Percentiles rank a stretch among this genome's conserved stretches.
These are phyloP conservation scores for Saccostrea echinata DNA, from an alignment of 1,140 invertebrate species.

Conservation along the genomic window DNA sequence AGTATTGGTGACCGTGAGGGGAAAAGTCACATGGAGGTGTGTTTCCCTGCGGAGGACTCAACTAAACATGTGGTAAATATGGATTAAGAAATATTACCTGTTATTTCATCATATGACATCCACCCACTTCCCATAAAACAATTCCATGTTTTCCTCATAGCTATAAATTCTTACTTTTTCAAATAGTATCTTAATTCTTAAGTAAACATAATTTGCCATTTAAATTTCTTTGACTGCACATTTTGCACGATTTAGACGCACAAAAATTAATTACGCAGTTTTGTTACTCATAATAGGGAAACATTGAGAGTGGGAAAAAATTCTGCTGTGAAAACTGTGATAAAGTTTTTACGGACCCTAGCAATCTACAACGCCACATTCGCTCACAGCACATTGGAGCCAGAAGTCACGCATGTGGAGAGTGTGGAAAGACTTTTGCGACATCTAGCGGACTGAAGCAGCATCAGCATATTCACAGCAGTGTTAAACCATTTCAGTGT, in stretches of 20 bases:
- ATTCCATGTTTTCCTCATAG: not conserved
- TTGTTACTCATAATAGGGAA: constrained; percentile 67
- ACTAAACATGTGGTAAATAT: not conserved
- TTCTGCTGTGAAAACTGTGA: constrained; percentile 97
- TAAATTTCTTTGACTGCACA: not conserved
- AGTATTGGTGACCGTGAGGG: not conserved
- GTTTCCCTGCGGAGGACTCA: not conserved
- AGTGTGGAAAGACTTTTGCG: constrained; percentile 99
- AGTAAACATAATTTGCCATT: not conserved
- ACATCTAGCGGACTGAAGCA: constrained; percentile 98
- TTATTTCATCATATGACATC: not conserved
- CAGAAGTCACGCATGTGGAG: constrained; percentile 95
- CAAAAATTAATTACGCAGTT: not conserved
- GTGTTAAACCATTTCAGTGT: constrained; percentile 96
- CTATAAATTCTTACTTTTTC: not conserved
- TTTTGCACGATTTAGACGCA: not conserved
- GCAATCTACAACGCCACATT: constrained; percentile 97
- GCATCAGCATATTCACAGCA: constrained; percentile 99
- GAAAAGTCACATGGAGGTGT: not conserved
- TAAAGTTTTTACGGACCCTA: constrained; percentile 96
- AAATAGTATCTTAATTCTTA: not conserved
- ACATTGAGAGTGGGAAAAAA: constrained; percentile 77
- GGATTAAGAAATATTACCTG: not conserved
- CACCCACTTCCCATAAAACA: not conserved
- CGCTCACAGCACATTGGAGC: constrained; percentile 95